A percentile compares a stretch with the other conserved stretches of the same genome.
Evolutionary conservation across 2,888 invertebrate species (phyloP).

Genomic region (Diogma glabrata): DNA sequence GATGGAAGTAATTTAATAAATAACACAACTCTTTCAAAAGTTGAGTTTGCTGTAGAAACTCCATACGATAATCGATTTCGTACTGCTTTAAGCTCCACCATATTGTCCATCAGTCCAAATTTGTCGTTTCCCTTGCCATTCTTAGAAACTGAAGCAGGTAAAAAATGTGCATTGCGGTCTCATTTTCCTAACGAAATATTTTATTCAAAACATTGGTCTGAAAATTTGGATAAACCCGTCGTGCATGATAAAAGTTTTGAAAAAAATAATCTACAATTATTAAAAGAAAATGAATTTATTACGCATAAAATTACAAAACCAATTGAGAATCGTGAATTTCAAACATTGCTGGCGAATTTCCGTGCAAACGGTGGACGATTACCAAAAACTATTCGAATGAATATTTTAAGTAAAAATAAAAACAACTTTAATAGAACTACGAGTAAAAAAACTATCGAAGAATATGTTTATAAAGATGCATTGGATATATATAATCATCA

Average conservation of each 20-base stretch:
- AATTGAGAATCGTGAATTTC: slow-evolving; percentile 52
- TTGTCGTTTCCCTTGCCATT: slow-evolving; percentile 75
- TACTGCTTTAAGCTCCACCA: slow-evolving; percentile 59
- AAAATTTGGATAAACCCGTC: slow-evolving; percentile 27
- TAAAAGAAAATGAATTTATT: slow-evolving; percentile 63
- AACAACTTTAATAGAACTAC: slow-evolving; percentile 16
- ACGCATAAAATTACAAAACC: slow-evolving; percentile 53
- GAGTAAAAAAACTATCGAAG: slow-evolving; percentile 25
- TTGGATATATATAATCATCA: slow-evolving; percentile 75
- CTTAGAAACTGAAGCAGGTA: slow-evolving; percentile 73
- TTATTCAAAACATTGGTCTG: slow-evolving; percentile 51
- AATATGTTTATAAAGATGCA: slow-evolving; percentile 46
- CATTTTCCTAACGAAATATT: slow-evolving; percentile 65
- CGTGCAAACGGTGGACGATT: slow-evolving; percentile 71
- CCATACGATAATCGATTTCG: slow-evolving; percentile 57
- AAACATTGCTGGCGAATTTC: slow-evolving; percentile 69
- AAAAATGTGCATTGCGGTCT: slow-evolving; percentile 56
- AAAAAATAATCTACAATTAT: slow-evolving; percentile 25
- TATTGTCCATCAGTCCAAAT: slow-evolving; percentile 78
- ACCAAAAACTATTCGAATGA: slow-evolving; percentile 26
- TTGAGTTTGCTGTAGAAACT: slow-evolving; percentile 38
- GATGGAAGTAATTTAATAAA: slow-evolving; percentile 21
- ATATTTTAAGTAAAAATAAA: slow-evolving; percentile 16
- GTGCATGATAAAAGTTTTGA: slow-evolving; percentile 19
- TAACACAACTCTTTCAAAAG: slow-evolving; percentile 10